These are phyloP conservation scores for Hyles lineata DNA, from an alignment of 2,888 invertebrate species.

Conservation along the genomic window DNA sequence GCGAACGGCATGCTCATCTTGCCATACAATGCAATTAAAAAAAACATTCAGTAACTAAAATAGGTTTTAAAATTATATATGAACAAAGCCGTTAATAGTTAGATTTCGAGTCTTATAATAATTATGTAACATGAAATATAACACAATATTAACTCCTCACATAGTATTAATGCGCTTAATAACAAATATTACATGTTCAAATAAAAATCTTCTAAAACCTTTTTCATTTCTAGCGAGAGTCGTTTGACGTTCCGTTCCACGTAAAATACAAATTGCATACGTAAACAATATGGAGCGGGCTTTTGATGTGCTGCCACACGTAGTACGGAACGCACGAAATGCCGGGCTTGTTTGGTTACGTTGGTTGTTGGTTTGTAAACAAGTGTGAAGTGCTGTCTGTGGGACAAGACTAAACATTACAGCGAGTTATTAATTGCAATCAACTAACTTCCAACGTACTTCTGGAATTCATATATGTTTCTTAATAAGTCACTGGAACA, in stretches of 20 bases:
- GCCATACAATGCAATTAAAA: no score
- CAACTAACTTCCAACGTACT: background rate
- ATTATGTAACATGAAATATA: no score
- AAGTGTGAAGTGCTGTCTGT: background rate
- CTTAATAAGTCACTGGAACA: no score
- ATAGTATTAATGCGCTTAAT: background rate
- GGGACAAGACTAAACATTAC: background rate
- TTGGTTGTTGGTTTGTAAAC: background rate
- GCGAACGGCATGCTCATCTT: no score
- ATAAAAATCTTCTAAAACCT: constrained; percentile 42
- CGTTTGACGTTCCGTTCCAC: constrained; percentile 39
- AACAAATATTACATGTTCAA: constrained; percentile 18
- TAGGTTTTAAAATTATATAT: no score
- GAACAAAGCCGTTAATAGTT: no score
- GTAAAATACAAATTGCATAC: constrained; percentile 43
- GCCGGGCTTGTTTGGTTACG: constrained; percentile 5
- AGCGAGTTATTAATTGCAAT: background rate
- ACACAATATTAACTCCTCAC: background rate
- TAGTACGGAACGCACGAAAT: constrained; percentile 24
- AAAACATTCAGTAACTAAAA: no score
- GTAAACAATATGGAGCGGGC: constrained; percentile 36
- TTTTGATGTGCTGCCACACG: constrained; percentile 23
- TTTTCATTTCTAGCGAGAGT: constrained; percentile 52
- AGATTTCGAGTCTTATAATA: no score
- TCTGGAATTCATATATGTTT: no score